Conservation (phyloP, 2,797 vertebrate genomes). For the Poecilia picta region DNA sequence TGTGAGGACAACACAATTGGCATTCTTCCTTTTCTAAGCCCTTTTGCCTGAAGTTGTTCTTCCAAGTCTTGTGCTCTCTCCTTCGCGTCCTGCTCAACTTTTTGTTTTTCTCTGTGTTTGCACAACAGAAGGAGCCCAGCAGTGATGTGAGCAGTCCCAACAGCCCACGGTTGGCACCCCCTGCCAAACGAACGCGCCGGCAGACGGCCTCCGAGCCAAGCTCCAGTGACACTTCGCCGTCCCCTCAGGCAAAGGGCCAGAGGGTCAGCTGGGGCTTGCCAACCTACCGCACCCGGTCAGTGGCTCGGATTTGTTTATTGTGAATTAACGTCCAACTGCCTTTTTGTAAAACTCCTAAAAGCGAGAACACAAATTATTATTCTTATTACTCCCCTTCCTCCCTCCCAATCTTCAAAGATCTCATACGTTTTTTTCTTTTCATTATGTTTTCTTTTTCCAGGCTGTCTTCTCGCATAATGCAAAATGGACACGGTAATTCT, state of each 20-base stretch:
- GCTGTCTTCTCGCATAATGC: slow-evolving; percentile 93
- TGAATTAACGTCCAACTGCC: not conserved
- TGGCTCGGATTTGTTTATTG: not conserved
- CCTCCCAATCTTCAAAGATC: slow-evolving; percentile 2
- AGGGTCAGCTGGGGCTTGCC: slow-evolving; percentile 93
- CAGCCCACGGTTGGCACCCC: slow-evolving; percentile 91
- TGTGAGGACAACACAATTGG: not conserved
- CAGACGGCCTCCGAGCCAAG: slow-evolving; percentile 90
- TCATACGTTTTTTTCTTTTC: slow-evolving; percentile 4
- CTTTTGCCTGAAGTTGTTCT: too few species aligned
- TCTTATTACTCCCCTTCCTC: too few species aligned
- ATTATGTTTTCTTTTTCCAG: slow-evolving; percentile 74
- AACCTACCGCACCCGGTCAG: slow-evolving; percentile 92
- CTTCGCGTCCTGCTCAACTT: not conserved
- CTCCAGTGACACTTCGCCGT: slow-evolving; percentile 94
- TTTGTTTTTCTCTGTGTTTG: slow-evolving; percentile 2
- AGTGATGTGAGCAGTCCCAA: slow-evolving; percentile 92
- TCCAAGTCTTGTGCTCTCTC: not conserved
- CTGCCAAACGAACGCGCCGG: slow-evolving; percentile 91
- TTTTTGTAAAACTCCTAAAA: not conserved
- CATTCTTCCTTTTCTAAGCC: not conserved
- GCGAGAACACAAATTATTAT: not conserved
- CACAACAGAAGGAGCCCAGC: slow-evolving; percentile 88
- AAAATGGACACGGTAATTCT: slow-evolving; percentile 91
- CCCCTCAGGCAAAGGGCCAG: slow-evolving; percentile 89